A percentile compares a stretch with the other conserved stretches of the same genome.
These are phyloP conservation scores for Phaedon cochleariae DNA, from an alignment of 2,888 invertebrate genomes.

Conservation along the genomic window DNA sequence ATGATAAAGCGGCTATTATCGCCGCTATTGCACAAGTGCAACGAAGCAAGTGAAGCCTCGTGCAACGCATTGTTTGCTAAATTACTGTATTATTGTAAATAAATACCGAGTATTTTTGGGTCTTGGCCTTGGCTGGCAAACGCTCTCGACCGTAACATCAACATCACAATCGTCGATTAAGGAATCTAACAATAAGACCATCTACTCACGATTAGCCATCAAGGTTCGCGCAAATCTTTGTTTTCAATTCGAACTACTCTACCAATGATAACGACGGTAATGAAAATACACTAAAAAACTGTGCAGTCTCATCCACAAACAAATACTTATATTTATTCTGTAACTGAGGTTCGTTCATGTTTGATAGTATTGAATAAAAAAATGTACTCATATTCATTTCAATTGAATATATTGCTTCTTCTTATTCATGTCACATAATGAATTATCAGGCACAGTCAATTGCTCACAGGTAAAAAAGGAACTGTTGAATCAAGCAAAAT, in stretches of 20 bases:
- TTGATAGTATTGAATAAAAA: too few species aligned
- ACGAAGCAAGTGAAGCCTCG: conserved; percentile 37
- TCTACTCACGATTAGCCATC: background rate
- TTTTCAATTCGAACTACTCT: background rate
- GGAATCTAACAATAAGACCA: background rate
- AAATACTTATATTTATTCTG: too few species aligned
- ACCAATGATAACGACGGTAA: too few species aligned
- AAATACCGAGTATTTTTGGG: conserved; percentile 40
- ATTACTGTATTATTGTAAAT: conserved; percentile 44
- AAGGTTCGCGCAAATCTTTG: background rate
- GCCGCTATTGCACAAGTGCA: conserved; percentile 48
- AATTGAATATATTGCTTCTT: too few species aligned
- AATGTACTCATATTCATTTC: too few species aligned
- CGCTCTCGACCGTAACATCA: conserved; percentile 27
- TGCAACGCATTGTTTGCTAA: conserved; percentile 45
- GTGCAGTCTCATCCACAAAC: too few species aligned
- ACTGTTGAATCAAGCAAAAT: too few species aligned
- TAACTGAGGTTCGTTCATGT: too few species aligned
- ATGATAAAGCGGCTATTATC: conserved; percentile 50
- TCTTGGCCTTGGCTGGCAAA: conserved; percentile 32
- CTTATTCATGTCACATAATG: too few species aligned
- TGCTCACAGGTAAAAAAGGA: too few species aligned
- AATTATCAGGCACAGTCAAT: too few species aligned
- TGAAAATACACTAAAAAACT: too few species aligned
- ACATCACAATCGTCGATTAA: background rate